Percentiles rank a stretch among this genome's conserved stretches.
Evolutionary conservation across 2,113 vertebrate species (phyloP).

Genomic region (Menura novaehollandiae): DNA sequence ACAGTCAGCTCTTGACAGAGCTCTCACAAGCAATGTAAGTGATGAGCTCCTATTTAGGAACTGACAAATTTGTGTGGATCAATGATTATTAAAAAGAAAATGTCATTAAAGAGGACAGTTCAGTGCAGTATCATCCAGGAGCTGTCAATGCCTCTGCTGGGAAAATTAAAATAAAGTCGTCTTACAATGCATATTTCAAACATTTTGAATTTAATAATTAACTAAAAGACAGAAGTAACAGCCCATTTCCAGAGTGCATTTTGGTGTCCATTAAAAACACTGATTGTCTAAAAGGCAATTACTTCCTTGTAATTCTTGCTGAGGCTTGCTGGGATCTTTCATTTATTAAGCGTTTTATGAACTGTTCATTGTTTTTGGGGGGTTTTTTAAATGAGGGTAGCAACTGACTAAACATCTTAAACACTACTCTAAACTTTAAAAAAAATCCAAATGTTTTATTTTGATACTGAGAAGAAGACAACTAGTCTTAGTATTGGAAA

Average conservation of each 20-base stretch:
- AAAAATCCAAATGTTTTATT: not conserved
- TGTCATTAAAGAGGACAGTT: conserved; percentile 4
- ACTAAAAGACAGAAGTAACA: not conserved
- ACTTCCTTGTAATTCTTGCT: not conserved
- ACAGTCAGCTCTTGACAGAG: not conserved
- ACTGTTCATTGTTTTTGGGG: not conserved
- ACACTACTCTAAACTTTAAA: not conserved
- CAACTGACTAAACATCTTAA: not conserved
- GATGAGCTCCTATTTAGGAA: not conserved
- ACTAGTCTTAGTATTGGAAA: not conserved
- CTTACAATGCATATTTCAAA: not conserved
- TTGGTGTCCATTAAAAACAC: not conserved
- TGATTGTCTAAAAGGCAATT: not conserved
- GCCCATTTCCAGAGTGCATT: not conserved
- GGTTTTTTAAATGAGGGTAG: not conserved
- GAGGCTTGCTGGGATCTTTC: not conserved
- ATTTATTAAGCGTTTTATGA: not conserved
- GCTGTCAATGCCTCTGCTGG: not conserved
- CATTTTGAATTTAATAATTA: conserved; percentile 9
- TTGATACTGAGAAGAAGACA: not conserved
- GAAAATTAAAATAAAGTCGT: conserved; percentile 23
- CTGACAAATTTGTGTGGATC: conserved; percentile 8
- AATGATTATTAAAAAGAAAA: conserved; percentile 47
- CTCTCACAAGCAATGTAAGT: not conserved
- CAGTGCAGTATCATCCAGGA: not conserved